phyloP scores from a whole-genome alignment of 2,797 vertebrate species.

The Holocentrus rufus region DNA sequence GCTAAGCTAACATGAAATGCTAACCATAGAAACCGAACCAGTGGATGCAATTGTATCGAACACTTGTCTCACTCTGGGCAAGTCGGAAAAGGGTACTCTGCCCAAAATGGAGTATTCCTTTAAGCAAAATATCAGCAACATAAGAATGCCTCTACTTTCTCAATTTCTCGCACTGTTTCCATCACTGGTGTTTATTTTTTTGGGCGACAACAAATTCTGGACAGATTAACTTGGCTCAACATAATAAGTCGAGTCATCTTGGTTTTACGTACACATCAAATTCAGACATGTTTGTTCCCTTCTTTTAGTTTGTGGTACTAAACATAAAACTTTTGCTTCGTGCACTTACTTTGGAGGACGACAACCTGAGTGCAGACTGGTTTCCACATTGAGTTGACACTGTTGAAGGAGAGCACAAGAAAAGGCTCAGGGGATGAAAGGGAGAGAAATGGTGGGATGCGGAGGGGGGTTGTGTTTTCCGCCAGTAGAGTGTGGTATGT shows the following conservation, averaged over 20 bases:
- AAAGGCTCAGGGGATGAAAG: constrained; percentile 29
- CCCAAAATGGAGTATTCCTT: no score
- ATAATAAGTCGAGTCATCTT: not conserved
- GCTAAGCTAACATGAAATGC: no score
- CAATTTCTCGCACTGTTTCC: no score
- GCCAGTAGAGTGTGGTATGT: constrained; percentile 77
- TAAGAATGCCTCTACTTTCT: no score
- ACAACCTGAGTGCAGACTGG: not conserved
- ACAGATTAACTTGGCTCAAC: no score
- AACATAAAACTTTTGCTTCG: not conserved
- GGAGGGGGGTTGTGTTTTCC: constrained; percentile 39
- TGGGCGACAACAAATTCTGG: no score
- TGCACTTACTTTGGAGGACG: not conserved
- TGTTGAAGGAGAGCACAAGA: not conserved
- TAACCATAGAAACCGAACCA: no score
- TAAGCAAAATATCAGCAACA: no score
- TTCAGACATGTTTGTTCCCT: not conserved
- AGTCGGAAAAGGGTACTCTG: no score
- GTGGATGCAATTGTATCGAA: no score
- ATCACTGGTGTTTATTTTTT: no score
- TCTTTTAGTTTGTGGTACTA: not conserved
- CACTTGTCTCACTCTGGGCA: no score
- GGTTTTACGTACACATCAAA: not conserved
- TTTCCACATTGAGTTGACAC: not conserved
- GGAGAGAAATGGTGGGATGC: not conserved